phyloP scores from a whole-genome alignment of 2,113 vertebrate species.

The Ciconia maguari region DNA sequence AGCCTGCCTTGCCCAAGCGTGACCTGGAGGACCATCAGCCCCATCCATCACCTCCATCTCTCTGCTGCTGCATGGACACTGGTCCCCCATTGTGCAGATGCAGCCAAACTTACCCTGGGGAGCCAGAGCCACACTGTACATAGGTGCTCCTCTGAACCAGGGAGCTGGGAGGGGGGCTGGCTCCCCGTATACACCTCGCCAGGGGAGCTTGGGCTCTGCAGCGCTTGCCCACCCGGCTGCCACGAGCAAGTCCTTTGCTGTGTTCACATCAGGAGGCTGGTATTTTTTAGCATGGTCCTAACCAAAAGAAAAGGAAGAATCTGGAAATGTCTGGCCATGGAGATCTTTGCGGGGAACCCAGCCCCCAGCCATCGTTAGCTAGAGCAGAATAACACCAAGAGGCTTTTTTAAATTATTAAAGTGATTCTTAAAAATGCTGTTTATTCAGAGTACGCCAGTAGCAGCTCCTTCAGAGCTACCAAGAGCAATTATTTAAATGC shows the following conservation, averaged over 20 bases:
- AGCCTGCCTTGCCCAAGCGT: neutral
- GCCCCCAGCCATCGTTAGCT: neutral
- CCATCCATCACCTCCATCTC: neutral
- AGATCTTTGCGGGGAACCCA: neutral
- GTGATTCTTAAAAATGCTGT: neutral
- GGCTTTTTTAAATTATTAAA: neutral
- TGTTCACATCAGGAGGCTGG: neutral
- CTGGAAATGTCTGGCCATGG: neutral
- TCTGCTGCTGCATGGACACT: rapidly evolving
- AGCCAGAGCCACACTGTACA: neutral
- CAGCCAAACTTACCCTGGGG: neutral
- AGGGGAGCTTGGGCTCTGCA: neutral
- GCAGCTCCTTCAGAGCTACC: neutral
- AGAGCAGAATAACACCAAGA: neutral
- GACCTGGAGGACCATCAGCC: neutral
- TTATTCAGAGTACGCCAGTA: neutral
- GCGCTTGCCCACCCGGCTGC: rapidly evolving
- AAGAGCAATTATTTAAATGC: neutral
- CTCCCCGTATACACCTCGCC: rapidly evolving
- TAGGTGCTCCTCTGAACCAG: neutral
- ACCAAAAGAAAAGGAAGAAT: neutral
- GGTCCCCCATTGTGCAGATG: neutral
- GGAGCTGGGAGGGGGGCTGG: neutral
- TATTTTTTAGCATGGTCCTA: neutral
- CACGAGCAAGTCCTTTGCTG: neutral